phyloP scores from a whole-genome alignment of 92 coral and sea anemone species.

The Muricea muricata region DNA sequence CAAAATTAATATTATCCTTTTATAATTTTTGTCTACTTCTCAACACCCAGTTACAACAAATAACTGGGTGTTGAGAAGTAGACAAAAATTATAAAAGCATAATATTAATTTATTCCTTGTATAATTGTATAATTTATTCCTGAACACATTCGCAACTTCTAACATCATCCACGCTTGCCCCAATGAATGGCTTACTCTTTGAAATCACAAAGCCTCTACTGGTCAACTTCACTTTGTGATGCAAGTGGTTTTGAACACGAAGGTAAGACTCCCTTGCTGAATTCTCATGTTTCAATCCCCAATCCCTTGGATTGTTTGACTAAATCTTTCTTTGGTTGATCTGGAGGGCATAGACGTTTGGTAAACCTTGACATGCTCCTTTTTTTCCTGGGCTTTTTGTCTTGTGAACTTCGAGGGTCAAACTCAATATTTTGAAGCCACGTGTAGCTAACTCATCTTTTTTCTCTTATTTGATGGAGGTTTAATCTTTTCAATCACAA shows the following conservation, averaged over 20 bases:
- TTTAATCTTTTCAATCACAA: neutral
- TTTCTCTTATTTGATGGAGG: neutral
- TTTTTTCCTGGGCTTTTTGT: no score
- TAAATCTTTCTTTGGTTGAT: neutral
- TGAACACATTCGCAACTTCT: constrained; percentile 26
- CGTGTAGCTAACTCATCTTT: neutral
- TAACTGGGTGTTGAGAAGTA: no score
- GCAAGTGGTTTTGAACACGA: constrained; percentile 26
- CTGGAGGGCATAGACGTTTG: neutral
- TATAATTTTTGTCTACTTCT: no score
- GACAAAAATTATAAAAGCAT: no score
- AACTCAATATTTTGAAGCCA: no score
- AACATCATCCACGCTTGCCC: constrained; percentile 25
- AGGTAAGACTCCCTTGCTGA: constrained; percentile 33
- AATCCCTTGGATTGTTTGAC: constrained; percentile 46
- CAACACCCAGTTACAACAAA: no score
- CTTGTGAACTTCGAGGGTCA: no score
- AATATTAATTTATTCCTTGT: no score
- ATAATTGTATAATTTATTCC: no score
- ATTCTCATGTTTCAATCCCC: constrained; percentile 32
- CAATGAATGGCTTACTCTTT: constrained; percentile 15
- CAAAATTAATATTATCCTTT: no score
- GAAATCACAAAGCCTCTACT: constrained; percentile 38
- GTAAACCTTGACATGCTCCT: no score
- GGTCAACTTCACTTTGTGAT: constrained; percentile 24